phyloP scores from a whole-genome alignment of 2,113 vertebrate genomes.

The Chaenogobius annularis region DNA sequence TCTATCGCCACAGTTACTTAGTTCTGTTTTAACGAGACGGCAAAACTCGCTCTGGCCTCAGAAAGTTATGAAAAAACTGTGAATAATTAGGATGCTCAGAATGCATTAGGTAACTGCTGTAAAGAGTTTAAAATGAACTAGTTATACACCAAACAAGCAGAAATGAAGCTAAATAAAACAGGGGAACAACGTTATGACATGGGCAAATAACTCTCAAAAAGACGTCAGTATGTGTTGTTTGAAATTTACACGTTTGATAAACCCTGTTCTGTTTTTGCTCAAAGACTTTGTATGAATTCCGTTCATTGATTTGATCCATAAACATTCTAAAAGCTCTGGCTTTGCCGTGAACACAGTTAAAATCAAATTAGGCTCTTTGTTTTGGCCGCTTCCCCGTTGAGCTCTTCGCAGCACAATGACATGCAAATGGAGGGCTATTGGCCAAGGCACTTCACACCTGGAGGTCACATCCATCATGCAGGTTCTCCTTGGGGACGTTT shows the following conservation, averaged over 20 bases:
- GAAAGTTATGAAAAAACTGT: no score
- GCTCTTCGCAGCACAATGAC: slow-evolving; percentile 64
- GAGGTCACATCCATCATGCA: slow-evolving; percentile 20
- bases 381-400: slow-evolving; percentile 22
- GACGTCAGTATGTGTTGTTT: no score
- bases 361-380: slow-evolving; percentile 60
- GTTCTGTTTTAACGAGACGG: no score
- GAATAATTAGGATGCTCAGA: no score
- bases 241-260: background rate
- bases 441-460: slow-evolving; percentile 47
- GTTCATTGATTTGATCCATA: slow-evolving; percentile 31
- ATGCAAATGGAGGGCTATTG: slow-evolving; percentile 50
- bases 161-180: no score
- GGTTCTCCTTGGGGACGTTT: slow-evolving; percentile 10
- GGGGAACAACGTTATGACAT: no score
- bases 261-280: background rate
- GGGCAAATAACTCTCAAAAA: no score
- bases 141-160: no score
- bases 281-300: background rate
- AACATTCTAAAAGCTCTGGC: slow-evolving; percentile 8
- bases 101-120: no score
- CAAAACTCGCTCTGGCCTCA: no score
- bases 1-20: no score
- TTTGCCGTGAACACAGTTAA: slow-evolving; percentile 42
- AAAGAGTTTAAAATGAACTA: no score